Evolutionary conservation across 1,140 invertebrate species (phyloP), one percentile per base, ranked within the genome.

Genomic region (Aphelenchoides besseyi): DNA sequence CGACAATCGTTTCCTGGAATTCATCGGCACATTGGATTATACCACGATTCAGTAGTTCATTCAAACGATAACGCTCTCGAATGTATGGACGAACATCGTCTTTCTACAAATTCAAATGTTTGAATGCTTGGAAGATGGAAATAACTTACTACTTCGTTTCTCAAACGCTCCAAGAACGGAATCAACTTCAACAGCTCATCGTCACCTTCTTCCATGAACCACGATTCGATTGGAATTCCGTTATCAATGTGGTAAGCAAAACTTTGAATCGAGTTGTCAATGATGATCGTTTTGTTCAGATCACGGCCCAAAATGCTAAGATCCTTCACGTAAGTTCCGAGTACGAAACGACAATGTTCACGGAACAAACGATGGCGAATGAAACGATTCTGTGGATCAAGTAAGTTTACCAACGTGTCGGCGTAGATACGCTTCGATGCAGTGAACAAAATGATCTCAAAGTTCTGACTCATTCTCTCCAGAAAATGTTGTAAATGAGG

Each of bases 301-400:
- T 97, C 94, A 74, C 95, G 88, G 29, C 94, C 93, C 16, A 97
- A 88, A 77, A 97, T 95, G 0, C 91, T 91, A 30, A 97, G 87
- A 87, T 97, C 95, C 84, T 97, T 97, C 64, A 97, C 94, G 84
- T 97, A 97, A 87, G 96, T 96, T 0, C 94, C 94, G 87, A 94
- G 92, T 29, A 69, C 29, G 82, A 92, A 92, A 0, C 96, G 90
- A 85, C 94, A 97, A 82, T 97, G 94, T 85, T 97, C 94, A 70
- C 94, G 88, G 86, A 95, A 97, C 62, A 97, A 86, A 63, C 94
- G 88, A 81, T 90, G 90, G 76, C 89, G 90, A 70, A 75, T 95
- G 86, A 92, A 90, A 75, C 90, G 90, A 55, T 93, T 87, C 8
- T 91, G 88, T 0, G 94, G 93, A 87, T 97, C 94, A 16, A 97